Evolutionary conservation across 2,888 invertebrate species (phyloP).

Genomic region (Eudemis profundana): DNA sequence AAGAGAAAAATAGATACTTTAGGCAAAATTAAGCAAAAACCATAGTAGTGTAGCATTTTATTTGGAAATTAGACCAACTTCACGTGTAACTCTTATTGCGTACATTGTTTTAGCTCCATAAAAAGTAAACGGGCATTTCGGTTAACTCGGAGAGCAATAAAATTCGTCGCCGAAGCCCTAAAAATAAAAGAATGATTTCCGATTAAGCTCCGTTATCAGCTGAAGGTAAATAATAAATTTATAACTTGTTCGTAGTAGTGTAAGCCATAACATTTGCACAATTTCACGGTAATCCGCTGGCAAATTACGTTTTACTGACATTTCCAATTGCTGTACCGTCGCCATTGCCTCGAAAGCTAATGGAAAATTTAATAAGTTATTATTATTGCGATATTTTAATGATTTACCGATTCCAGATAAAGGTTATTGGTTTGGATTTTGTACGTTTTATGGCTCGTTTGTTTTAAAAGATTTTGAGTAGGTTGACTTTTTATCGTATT

Average conservation of each 20-base stretch:
- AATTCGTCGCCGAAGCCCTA: conserved; percentile 22
- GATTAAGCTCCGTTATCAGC: conserved; percentile 39
- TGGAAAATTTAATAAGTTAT: conserved; percentile 43
- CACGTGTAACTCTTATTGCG: conserved; percentile 10
- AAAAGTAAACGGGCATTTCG: conserved; percentile 18
- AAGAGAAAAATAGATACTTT: no score
- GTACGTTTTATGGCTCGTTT: conserved; percentile 28
- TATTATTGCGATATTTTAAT: conserved; percentile 42
- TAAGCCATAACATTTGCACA: conserved; percentile 47
- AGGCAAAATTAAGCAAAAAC: no score
- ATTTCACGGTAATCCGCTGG: conserved; percentile 48
- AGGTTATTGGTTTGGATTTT: conserved; percentile 17
- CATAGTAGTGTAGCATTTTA: no score
- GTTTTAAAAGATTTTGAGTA: conserved; percentile 13
- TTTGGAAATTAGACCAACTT: neutral
- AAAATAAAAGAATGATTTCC: conserved; percentile 41
- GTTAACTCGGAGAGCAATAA: conserved; percentile 19
- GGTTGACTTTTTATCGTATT: conserved; percentile 12
- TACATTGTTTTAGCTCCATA: conserved; percentile 30
- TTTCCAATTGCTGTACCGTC: conserved; percentile 33
- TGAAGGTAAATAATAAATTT: conserved; percentile 43
- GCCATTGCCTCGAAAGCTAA: conserved; percentile 34
- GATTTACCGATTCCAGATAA: conserved; percentile 42
- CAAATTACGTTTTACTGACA: conserved; percentile 42
- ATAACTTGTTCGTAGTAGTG: conserved; percentile 42